Evolutionary conservation across 1,140 invertebrate species (phyloP), one percentile per base, ranked within the genome.

Genomic region (Belonocnema kinseyi): DNA sequence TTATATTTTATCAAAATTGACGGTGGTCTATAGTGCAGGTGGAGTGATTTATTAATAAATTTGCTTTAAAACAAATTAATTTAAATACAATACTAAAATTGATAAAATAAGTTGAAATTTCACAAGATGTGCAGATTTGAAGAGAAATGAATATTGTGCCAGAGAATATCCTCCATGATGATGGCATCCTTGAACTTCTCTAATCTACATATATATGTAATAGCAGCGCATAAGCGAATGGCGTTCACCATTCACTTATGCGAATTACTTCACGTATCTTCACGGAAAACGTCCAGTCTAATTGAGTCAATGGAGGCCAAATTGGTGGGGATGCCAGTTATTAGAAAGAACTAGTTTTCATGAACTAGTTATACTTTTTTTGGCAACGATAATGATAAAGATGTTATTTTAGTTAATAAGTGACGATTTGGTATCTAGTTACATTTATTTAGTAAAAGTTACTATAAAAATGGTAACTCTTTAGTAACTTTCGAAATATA

Each of bases 151-250:
- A 74, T 26, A 61, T 77, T 66, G 52, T 21, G 21, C 14, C 13
- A 26, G 73, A 58, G 72, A 74, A 53, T 77, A 74, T 51, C 19
- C 76, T 77, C 26, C 7, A 51, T 70, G 21, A 70, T 33, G 61
- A 66, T 66, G 61, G n/a, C 10, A 66, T 66, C 61, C 61, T 66
- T 66, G 61, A 66, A 66, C 61, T 66, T 66, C 61, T 66, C 40
- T 66, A 66, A 66, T 66, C 61, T 66, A 16, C 61, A 46, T 66
- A 33, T 66, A 56, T 17, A 11, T 66, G 21, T 16, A 40, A 16
- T 40, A 33, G 61, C 26, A 33, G 40, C 19, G 17, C 17, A 56
- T 66, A 66, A 66, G 58, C 40, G 58, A 66, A 66, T 66, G 58
- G 58, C 21, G 61, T 40, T 40, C 61, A 21, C 61, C 61, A 16